Evolutionary conservation across 2,113 vertebrate genomes (phyloP).

Genomic region (Tachycineta bicolor): DNA sequence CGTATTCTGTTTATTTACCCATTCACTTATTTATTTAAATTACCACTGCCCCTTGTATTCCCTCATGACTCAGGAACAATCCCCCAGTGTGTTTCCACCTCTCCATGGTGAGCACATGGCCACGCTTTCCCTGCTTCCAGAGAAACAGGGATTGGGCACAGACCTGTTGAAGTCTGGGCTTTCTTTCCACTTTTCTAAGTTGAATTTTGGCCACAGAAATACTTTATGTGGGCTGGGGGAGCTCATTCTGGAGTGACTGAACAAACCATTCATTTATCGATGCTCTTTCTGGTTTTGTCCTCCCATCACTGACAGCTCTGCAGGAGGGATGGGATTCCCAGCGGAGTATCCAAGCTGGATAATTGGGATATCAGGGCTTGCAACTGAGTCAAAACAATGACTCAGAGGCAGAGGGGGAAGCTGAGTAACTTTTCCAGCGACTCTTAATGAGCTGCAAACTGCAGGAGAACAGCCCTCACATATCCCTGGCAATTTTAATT

Average conservation of each 20-base stretch:
- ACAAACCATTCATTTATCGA: not conserved
- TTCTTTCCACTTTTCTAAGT: not conserved
- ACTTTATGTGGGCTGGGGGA: not conserved
- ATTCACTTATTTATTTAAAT: not conserved
- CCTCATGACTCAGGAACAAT: not conserved
- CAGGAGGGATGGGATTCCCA: not conserved
- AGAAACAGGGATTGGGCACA: not conserved
- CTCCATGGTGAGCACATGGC: rapidly evolving
- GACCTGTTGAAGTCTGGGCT: not conserved
- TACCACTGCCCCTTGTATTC: not conserved
- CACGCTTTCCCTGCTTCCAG: not conserved
- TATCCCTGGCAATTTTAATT: not conserved
- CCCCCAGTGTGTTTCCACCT: too few species aligned
- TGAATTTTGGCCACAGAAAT: not conserved
- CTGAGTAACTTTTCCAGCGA: not conserved
- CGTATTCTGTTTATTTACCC: not conserved
- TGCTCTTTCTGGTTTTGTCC: not conserved
- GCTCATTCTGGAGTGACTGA: not conserved
- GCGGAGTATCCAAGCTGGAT: not conserved
- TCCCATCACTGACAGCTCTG: conserved; percentile 2
- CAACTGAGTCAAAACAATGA: not conserved
- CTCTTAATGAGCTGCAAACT: not conserved
- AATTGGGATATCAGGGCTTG: not conserved
- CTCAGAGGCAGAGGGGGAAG: not conserved
- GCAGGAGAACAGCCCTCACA: rapidly evolving